Evolutionary conservation across 2,888 invertebrate genomes (phyloP), one percentile per base, ranked within the genome.

Genomic region (Cheiracanthium punctorium): DNA sequence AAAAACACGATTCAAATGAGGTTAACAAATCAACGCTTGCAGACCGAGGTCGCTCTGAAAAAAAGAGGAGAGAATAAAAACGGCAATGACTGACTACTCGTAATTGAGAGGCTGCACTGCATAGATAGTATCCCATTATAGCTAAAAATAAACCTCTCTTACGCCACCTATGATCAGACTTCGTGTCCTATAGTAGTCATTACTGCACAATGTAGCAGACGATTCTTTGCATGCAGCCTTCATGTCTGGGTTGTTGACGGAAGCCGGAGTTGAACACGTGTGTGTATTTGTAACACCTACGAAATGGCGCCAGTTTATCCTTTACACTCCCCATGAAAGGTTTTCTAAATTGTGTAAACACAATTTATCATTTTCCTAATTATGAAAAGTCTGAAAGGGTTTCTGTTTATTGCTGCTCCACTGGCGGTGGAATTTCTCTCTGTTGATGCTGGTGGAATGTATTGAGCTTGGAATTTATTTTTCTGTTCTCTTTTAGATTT

Each of bases 201-300:
- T 58, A 24, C 2, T 17, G 8, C 2, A 58, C 12, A 12, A 48
- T 48, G 10, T 17, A 2, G 58, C 58, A 58, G 24, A 24, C 58
- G 58, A 58, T 58, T 17, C n/a, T n/a, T n/a, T n/a, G n/a, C n/a
- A n/a, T n/a, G n/a, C n/a, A n/a, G 24, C 20, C 48, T 7, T 58
- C n/a, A n/a, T 1, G 4, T 4, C 4, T 58, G 2, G 24, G 1
- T 58, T 58, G 58, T 58, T 58, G 58, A 58, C 58, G 58, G 58
- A 58, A 58, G 58, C 17, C 24, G 24, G 58, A 5, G 20, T 58
- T n/a, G n/a, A 1, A 1, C 58, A 24, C 24, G 8, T 37, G 2
- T 58, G 58, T 58, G n/a, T 58, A 58, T 58, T 58, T 58, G 58
- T 58, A 58, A 58, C 58, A 58, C 58, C 58, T 58, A 58, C 20